Percentiles rank a stretch among this genome's conserved stretches.
Evolutionary conservation across 1,140 invertebrate species (phyloP).

Genomic region (Brachionus rubens): DNA sequence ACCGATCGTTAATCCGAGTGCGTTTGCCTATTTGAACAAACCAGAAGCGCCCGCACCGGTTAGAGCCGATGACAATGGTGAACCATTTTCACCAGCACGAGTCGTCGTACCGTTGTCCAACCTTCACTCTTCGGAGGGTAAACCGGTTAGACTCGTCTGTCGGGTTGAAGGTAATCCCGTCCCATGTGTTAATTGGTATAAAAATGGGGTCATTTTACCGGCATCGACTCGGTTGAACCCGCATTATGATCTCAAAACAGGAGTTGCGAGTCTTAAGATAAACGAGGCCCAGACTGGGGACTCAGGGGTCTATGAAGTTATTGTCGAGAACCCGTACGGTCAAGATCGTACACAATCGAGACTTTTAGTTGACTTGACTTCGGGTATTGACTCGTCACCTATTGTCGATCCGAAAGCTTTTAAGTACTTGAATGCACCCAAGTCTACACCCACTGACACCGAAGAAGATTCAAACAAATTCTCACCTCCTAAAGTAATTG

Average conservation of each 20-base stretch:
- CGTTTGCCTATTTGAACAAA: constrained; percentile 29
- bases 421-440: constrained; percentile 20
- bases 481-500: constrained; percentile 53
- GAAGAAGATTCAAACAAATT: constrained; percentile 6
- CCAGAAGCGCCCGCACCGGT: background rate
- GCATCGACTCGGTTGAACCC: constrained; percentile 37
- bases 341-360: background rate
- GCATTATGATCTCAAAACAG: constrained; percentile 28
- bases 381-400: constrained; percentile 29
- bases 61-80: background rate
- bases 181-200: constrained; percentile 37
- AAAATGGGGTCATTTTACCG: background rate
- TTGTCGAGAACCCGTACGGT: constrained; percentile 16
- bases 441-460: background rate
- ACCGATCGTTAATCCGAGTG: background rate
- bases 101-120: constrained; percentile 7
- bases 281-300: constrained; percentile 15
- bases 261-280: constrained; percentile 11
- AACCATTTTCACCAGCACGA: constrained; percentile 16
- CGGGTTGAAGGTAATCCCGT: constrained; percentile 70
- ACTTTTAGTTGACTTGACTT: background rate
- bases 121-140: constrained; percentile 62
- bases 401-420: constrained; percentile 24
- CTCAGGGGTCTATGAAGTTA: constrained; percentile 21
- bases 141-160: constrained; percentile 71